Base-by-base conservation (phyloP, 2,888 invertebrate species). In the Drosophila eohydei region DNA sequence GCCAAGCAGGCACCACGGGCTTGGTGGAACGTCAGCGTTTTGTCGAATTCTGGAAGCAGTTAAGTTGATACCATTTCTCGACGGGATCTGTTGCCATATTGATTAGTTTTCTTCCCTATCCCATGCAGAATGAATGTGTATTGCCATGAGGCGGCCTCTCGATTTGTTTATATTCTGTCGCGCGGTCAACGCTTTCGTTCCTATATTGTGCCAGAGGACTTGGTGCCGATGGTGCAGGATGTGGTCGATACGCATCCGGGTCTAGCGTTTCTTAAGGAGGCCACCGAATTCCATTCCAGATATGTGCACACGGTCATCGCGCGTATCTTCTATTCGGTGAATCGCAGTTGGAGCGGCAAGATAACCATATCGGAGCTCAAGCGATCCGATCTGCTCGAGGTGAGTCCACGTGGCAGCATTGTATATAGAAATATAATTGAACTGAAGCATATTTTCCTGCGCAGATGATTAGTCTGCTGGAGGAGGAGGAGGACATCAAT, bases 191-290 rank as follows among this genome's bases (percentile, higher is more conserved):
- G 92, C 54, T 91, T 92, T 74, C 92, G 93, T 61, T 91, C 91
- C 21, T 93, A 92, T 73, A 94, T 97, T 77, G 94, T 96, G 30
- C 97, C 97, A 0, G 98, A 98, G 91, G 99, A 99, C 94, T 96
- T 99, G 93, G 96, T 98, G 91, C 96, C 98, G 28, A 93, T 99
- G 83, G 96, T 99, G 59, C 97, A 98, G 94, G 99, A 99, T 93
- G 98, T 99, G n/a, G 98, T 99, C 46, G 98, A 99, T 93, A 97
- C 98, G 9, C 99, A 99, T 94, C 99, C 99, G 1, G 99, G 99
- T 52, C 95, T 99, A 81, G 97, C 97, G 74, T 99, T 99, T 94
- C 95, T 99, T 67, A 97, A 98, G 93, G 98, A 99, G 93, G 99
- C 99, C 68, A 97, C 97, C 1, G 99, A 99, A 94, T 99, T 99